Conservation (phyloP, 2,113 vertebrate species). For the Lontra canadensis region DNA sequence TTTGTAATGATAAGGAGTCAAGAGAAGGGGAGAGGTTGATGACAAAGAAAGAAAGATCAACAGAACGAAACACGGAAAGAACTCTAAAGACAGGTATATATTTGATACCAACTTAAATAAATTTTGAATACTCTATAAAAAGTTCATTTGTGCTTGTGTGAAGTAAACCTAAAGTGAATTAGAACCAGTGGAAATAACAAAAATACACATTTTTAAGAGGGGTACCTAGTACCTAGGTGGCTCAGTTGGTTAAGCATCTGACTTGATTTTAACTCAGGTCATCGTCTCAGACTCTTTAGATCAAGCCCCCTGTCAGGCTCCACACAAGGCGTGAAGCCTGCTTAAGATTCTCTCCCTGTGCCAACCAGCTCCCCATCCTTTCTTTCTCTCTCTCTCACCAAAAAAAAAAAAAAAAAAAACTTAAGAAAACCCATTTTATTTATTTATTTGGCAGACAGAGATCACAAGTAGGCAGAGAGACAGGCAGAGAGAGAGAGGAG, state of each 20-base stretch:
- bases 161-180: neutral
- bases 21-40: neutral
- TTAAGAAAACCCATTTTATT: no score
- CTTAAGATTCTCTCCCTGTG: neutral
- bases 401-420: neutral
- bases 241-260: neutral
- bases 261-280: neutral
- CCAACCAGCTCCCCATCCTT: neutral
- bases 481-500: no score
- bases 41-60: neutral
- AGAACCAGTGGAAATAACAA: constrained; percentile 2
- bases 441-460: no score
- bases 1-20: neutral
- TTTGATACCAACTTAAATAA: neutral
- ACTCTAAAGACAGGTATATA: neutral
- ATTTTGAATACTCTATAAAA: neutral
- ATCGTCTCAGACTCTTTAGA: neutral
- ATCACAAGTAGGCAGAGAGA: no score
- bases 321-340: neutral
- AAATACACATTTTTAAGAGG: neutral
- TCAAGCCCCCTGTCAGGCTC: neutral
- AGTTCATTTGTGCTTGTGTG: neutral
- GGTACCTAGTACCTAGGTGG: neutral
- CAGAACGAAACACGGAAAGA: neutral
- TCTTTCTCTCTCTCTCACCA: neutral